These are phyloP conservation scores for Schizopygopsis pylzovi DNA, from an alignment of 2,797 vertebrate genomes.

Conservation along the genomic window DNA sequence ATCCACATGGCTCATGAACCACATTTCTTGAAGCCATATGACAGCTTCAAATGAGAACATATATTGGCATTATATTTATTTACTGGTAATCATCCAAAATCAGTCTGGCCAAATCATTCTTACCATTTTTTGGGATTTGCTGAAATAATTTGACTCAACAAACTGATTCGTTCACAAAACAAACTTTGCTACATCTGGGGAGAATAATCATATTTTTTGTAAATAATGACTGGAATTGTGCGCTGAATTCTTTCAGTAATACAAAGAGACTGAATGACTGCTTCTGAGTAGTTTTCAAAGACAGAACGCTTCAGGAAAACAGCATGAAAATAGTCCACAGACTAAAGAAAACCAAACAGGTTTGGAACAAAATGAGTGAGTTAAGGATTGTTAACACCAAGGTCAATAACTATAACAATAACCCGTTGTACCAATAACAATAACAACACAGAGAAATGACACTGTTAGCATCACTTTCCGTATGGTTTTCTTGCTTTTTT, in stretches of 20 bases:
- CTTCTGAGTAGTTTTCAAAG: not conserved
- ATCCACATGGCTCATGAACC: not conserved
- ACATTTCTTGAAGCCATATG: not conserved
- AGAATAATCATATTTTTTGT: not conserved
- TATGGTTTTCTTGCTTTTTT: not conserved
- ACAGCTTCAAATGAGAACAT: not conserved
- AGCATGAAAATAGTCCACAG: not conserved
- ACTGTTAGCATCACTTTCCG: not conserved
- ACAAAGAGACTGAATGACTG: not conserved
- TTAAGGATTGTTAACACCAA: not conserved
- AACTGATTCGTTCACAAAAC: not conserved
- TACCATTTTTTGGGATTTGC: not conserved
- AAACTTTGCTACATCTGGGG: not conserved
- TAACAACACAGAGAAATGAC: not conserved
- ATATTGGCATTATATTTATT: not conserved
- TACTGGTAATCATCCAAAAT: not conserved
- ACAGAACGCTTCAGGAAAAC: not conserved
- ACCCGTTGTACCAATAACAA: not conserved
- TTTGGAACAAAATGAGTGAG: not conserved
- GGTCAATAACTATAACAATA: not conserved
- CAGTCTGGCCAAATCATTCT: not conserved
- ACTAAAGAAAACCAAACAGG: not conserved
- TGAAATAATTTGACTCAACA: not conserved
- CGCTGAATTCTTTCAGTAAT: not conserved
- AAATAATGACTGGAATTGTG: not conserved